Percentiles rank a stretch among this genome's conserved stretches.
phyloP scores from a whole-genome alignment of 2,113 vertebrate species.

The Chascanopsetta lugubris region DNA sequence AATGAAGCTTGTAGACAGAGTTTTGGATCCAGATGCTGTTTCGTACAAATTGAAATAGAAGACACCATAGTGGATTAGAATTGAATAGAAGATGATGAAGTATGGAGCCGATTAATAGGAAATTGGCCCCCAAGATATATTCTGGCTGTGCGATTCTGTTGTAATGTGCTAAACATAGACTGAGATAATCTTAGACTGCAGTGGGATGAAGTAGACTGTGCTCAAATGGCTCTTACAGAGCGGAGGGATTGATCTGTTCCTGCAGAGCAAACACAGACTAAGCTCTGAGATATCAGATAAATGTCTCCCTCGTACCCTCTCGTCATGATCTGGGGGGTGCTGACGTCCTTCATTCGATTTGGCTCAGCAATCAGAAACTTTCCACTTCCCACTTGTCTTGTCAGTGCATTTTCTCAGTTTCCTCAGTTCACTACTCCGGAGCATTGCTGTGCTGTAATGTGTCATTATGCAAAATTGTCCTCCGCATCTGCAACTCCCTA shows the following conservation, averaged over 20 bases:
- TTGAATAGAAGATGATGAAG: constrained; percentile 7
- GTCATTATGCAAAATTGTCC: constrained; percentile 48
- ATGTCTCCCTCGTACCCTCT: constrained; percentile 26
- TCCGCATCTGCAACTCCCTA: constrained; percentile 31
- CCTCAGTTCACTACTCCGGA: constrained; percentile 18
- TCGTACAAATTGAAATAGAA: too few species aligned
- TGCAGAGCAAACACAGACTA: constrained; percentile 35
- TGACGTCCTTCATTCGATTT: constrained; percentile 22
- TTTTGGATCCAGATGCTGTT: constrained; percentile 61
- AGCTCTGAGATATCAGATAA: constrained; percentile 39
- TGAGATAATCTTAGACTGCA: constrained; percentile 31
- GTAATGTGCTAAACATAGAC: constrained; percentile 29
- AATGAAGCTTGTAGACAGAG: constrained; percentile 53
- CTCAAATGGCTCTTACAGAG: constrained; percentile 47
- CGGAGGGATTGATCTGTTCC: constrained; percentile 50
- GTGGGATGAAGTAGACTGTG: constrained; percentile 28
- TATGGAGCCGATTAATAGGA: constrained; percentile 14
- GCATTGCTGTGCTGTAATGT: neutral
- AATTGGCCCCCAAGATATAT: constrained; percentile 17
- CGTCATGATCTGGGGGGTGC: constrained; percentile 29
- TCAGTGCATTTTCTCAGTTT: constrained; percentile 31
- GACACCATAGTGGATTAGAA: constrained; percentile 29
- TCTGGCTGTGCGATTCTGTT: neutral
- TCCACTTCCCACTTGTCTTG: constrained; percentile 24
- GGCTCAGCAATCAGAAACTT: constrained; percentile 24